Conservation (phyloP, 2,797 vertebrate genomes). For the Eidolon dupreanum region DNA sequence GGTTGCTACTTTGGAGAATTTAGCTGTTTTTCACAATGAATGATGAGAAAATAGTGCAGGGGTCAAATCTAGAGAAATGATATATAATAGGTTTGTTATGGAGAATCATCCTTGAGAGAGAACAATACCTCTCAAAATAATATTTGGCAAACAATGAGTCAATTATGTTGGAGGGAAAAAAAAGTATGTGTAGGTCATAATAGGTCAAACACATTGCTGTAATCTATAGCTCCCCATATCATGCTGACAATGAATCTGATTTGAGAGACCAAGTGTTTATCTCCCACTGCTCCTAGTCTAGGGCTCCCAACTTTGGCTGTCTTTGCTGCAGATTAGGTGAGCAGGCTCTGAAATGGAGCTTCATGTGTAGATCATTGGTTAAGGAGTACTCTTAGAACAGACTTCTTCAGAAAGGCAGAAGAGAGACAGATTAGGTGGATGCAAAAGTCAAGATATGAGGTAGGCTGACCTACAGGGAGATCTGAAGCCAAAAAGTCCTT, state of each 20-base stretch:
- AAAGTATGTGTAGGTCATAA: background rate
- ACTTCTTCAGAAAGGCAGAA: background rate
- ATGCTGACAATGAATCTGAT: background rate
- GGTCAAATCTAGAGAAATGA: background rate
- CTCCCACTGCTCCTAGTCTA: background rate
- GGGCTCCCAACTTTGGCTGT: background rate
- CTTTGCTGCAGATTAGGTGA: background rate
- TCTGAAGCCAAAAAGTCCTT: background rate
- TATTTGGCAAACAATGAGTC: background rate
- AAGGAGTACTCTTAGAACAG: background rate
- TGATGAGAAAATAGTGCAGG: background rate
- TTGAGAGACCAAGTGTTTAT: background rate
- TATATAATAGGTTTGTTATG: background rate
- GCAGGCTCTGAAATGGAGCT: background rate
- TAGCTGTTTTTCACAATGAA: background rate
- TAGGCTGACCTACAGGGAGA: background rate
- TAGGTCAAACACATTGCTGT: background rate
- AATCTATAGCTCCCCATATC: background rate
- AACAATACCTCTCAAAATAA: background rate
- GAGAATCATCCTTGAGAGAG: background rate
- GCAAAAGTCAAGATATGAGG: background rate
- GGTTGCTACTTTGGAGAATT: background rate
- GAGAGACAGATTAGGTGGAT: fast-evolving
- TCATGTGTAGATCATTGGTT: background rate
- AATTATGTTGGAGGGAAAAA: background rate